A percentile compares a stretch with the other conserved stretches of the same genome.
phyloP scores from a whole-genome alignment of 1,140 invertebrate species.

The Phthorimaea operculella region DNA sequence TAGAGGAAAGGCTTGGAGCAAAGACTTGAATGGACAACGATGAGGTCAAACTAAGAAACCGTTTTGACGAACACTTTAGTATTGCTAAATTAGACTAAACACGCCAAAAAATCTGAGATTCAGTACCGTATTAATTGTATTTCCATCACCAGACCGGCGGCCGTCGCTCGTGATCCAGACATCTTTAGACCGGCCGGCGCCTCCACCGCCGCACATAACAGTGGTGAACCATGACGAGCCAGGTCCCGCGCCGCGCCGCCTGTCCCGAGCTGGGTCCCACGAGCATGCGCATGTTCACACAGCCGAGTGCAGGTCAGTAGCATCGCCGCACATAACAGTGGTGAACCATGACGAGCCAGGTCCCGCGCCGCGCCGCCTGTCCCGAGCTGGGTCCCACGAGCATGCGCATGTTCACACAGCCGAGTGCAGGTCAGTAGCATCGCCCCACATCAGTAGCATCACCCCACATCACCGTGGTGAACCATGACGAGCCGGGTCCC shows the following conservation, averaged over 20 bases:
- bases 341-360: conserved; percentile 85
- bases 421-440: conserved; percentile 74
- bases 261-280: conserved; percentile 75
- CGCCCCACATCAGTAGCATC: conserved; percentile 72
- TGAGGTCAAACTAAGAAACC: too few species aligned
- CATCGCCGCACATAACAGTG: conserved; percentile 72
- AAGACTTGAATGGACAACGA: too few species aligned
- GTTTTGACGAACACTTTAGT: too few species aligned
- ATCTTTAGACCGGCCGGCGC: conserved; percentile 75
- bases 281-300: conserved; percentile 84
- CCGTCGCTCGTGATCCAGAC: conserved; percentile 81
- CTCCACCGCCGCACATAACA: conserved; percentile 83
- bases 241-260: conserved; percentile 63
- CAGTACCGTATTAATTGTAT: not conserved
- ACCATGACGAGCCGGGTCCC: conserved; percentile 79
- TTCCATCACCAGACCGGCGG: conserved; percentile 59
- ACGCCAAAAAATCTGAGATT: too few species aligned
- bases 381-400: conserved; percentile 78
- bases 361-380: conserved; percentile 65
- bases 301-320: conserved; percentile 74
- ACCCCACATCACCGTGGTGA: conserved; percentile 80
- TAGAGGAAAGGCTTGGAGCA: too few species aligned
- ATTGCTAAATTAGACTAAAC: too few species aligned
- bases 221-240: conserved; percentile 89
- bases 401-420: conserved; percentile 83